phyloP scores from a whole-genome alignment of 2,113 vertebrate species.

The Anarhynchus alexandrinus region DNA sequence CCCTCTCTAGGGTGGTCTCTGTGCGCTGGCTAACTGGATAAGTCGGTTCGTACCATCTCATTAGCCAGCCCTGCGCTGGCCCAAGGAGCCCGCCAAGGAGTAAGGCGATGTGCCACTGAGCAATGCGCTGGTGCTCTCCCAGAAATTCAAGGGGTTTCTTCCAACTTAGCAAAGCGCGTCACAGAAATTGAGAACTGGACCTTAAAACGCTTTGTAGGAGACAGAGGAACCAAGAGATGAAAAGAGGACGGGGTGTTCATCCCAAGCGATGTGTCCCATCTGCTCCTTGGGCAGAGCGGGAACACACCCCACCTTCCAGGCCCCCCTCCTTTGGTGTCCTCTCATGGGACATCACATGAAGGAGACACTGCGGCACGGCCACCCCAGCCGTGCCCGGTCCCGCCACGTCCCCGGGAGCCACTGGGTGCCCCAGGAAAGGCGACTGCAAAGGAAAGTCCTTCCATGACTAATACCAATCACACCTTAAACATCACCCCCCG shows the following conservation, averaged over 20 bases:
- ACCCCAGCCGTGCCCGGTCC: too few species aligned
- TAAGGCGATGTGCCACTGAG: fast-evolving
- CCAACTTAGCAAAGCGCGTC: too few species aligned
- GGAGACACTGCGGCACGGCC: neutral
- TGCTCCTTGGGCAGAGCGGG: neutral
- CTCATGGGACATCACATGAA: too few species aligned
- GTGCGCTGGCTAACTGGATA: fast-evolving
- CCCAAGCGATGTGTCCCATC: too few species aligned
- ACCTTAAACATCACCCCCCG: neutral
- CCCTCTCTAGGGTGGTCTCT: neutral
- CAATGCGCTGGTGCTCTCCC: fast-evolving
- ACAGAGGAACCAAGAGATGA: too few species aligned
- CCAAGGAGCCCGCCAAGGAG: neutral
- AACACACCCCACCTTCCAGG: too few species aligned
- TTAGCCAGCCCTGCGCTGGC: neutral
- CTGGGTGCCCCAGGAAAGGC: neutral
- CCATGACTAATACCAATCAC: fast-evolving
- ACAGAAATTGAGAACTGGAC: too few species aligned
- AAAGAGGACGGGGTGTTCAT: too few species aligned
- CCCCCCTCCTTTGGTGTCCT: neutral
- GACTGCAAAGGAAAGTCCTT: neutral
- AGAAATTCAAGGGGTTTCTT: too few species aligned
- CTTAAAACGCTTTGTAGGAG: too few species aligned
- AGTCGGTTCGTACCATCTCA: fast-evolving
- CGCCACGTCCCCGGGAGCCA: too few species aligned